Evolutionary conservation across 2,113 vertebrate species (phyloP).

Genomic region (Dendropsophus ebraccatus): DNA sequence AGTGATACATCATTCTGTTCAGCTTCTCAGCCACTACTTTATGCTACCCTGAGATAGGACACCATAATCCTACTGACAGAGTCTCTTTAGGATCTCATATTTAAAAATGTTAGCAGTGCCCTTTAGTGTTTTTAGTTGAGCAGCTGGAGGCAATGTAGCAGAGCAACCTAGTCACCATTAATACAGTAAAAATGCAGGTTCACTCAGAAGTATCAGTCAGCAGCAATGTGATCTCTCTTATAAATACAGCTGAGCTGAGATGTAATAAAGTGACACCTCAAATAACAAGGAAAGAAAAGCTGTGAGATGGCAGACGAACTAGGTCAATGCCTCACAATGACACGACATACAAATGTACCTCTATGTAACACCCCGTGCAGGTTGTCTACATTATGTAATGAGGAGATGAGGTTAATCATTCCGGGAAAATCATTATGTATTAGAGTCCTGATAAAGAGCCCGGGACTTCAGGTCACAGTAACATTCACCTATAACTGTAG

Average conservation of each 20-base stretch:
- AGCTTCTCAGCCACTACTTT: no score
- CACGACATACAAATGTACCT: not conserved
- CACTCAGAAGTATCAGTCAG: not conserved
- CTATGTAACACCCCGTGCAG: not conserved
- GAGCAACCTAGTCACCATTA: no score
- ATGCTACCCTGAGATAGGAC: no score
- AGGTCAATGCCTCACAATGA: conserved; percentile 19
- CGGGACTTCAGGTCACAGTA: not conserved
- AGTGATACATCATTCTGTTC: no score
- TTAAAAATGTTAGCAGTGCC: no score
- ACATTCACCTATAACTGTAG: not conserved
- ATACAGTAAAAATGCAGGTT: no score
- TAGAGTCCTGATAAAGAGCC: not conserved
- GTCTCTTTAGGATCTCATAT: no score
- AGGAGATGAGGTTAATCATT: conserved; percentile 26
- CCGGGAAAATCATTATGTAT: not conserved
- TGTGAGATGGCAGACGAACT: not conserved
- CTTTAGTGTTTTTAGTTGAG: no score
- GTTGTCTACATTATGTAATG: not conserved
- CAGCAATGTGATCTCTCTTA: conserved; percentile 13
- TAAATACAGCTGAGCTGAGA: conserved; percentile 27
- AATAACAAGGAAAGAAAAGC: not conserved
- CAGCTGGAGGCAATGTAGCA: not conserved
- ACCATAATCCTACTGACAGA: no score
- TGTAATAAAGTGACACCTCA: conserved; percentile 27